A percentile compares a stretch with the other conserved stretches of the same genome.
These are phyloP conservation scores for Falco naumanni DNA, from an alignment of 2,797 vertebrate genomes.

Conservation along the genomic window DNA sequence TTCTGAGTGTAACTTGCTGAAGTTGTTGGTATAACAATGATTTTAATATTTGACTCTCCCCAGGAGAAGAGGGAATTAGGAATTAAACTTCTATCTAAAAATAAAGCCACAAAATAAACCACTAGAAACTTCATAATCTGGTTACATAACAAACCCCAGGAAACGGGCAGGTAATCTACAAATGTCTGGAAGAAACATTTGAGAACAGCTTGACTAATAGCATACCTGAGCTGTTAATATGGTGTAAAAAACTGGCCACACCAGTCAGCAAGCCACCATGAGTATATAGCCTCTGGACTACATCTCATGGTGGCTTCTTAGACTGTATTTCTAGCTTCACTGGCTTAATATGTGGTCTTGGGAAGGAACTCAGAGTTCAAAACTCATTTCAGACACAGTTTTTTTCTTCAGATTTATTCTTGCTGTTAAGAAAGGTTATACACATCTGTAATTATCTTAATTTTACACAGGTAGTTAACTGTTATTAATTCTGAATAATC, in stretches of 20 bases:
- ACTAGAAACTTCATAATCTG: neutral
- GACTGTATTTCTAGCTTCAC: neutral
- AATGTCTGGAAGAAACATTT: neutral
- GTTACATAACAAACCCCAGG: neutral
- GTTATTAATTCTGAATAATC: neutral
- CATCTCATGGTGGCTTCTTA: neutral
- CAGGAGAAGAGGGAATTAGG: neutral
- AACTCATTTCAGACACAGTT: neutral
- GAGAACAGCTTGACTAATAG: accelerated
- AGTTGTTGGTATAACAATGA: neutral
- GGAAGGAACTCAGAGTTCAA: accelerated
- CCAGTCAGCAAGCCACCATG: neutral
- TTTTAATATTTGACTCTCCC: neutral
- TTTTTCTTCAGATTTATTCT: neutral
- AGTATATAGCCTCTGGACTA: neutral
- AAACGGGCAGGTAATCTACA: accelerated
- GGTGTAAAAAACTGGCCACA: neutral
- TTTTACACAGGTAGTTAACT: neutral
- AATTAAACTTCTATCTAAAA: neutral
- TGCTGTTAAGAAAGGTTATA: neutral
- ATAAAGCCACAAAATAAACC: neutral
- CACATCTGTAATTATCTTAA: neutral
- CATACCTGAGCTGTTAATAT: neutral
- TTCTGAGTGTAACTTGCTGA: neutral
- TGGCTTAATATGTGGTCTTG: neutral